A percentile compares a stretch with the other conserved stretches of the same genome.
Conservation (phyloP, 1,140 invertebrate genomes). For the Eufriesea mexicana region DNA sequence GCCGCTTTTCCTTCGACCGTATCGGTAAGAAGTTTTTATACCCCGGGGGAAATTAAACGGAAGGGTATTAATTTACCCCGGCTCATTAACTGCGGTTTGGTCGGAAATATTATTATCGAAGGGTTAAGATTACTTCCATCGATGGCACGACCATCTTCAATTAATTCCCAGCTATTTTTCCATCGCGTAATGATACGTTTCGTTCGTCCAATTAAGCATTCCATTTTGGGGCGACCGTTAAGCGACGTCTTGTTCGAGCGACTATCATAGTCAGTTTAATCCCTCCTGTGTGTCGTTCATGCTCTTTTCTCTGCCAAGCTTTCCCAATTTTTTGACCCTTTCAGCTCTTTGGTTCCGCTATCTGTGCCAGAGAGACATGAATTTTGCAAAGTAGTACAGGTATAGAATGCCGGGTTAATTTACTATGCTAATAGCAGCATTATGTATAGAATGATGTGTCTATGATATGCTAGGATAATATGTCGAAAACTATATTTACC, state of each 20-base stretch:
- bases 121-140: background rate
- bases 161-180: background rate
- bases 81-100: conserved; percentile 27
- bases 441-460: too few species aligned
- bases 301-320: background rate
- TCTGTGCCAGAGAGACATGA: too few species aligned
- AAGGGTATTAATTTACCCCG: conserved; percentile 32
- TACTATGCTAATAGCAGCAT: too few species aligned
- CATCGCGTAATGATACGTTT: background rate
- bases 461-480: too few species aligned
- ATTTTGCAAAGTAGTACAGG: too few species aligned
- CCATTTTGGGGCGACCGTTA: background rate
- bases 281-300: background rate
- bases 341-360: too few species aligned
- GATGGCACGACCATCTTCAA: background rate
- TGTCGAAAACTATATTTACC: too few species aligned
- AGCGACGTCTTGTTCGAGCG: background rate
- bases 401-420: too few species aligned
- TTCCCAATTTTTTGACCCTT: background rate
- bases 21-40: conserved; percentile 16
- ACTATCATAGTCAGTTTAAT: background rate
- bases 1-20: background rate
- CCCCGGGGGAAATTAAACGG: conserved; percentile 31
- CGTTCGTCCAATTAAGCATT: conserved; percentile 1
- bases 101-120: background rate